Evolutionary conservation across 1,140 invertebrate species (phyloP).

Genomic region (Zaprionus tsacasi): DNA sequence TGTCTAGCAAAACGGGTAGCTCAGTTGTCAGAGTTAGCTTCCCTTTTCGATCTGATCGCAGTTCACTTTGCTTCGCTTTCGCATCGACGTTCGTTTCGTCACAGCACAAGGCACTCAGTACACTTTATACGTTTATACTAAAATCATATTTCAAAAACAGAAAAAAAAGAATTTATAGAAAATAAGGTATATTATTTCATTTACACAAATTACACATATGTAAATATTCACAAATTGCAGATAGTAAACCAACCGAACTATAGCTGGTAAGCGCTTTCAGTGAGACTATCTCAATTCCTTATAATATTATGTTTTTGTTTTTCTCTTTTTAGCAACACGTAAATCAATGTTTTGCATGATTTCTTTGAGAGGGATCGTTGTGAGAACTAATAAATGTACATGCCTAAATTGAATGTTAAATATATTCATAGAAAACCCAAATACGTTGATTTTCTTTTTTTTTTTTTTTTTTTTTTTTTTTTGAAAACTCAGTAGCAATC

Average conservation of each 20-base stretch:
- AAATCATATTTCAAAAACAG: neutral
- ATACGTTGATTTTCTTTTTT: neutral
- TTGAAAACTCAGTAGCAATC: neutral
- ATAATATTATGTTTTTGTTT: neutral
- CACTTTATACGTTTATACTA: neutral
- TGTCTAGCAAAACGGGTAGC: neutral
- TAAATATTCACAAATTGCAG: too few species aligned
- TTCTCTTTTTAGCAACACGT: neutral
- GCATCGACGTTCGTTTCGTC: neutral
- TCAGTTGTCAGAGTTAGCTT: neutral
- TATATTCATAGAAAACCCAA: neutral
- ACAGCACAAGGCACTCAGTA: neutral
- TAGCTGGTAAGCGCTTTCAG: too few species aligned
- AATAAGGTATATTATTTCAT: too few species aligned
- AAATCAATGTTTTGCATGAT: neutral
- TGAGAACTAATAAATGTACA: too few species aligned
- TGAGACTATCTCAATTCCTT: too few species aligned
- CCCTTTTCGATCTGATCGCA: neutral
- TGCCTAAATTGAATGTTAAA: neutral
- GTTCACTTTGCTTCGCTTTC: neutral
- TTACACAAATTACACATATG: too few species aligned
- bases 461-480: neutral
- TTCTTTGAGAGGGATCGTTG: too few species aligned
- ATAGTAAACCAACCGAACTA: too few species aligned
- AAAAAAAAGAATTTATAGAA: neutral